Evolutionary conservation across 2,888 invertebrate genomes (phyloP).

Genomic region (Drosophila austrosaltans): DNA sequence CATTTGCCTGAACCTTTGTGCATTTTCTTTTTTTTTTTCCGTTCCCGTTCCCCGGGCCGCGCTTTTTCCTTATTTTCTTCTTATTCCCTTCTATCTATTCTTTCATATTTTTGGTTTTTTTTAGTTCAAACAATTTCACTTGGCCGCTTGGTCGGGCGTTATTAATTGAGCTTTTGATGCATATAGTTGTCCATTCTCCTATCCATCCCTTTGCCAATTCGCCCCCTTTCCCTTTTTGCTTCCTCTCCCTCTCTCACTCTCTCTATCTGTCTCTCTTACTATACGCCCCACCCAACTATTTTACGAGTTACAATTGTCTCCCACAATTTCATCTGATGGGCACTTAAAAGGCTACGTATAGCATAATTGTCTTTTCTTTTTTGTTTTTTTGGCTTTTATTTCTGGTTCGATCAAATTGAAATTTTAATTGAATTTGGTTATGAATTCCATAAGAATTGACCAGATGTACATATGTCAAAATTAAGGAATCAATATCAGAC

Average conservation of each 20-base stretch:
- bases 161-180: constrained; percentile 72
- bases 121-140: constrained; percentile 46
- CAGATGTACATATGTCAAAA: not conserved
- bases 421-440: constrained; percentile 67
- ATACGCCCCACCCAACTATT: not conserved
- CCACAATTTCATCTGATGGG: constrained; percentile 32
- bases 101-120: constrained; percentile 2
- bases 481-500: not conserved
- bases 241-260: not conserved
- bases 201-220: constrained; percentile 4
- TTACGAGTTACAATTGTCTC: constrained; percentile 55
- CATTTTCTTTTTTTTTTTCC: constrained; percentile 33
- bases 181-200: constrained; percentile 22
- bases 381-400: not conserved
- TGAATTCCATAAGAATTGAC: constrained; percentile 5
- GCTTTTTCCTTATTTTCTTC: constrained; percentile 11
- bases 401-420: constrained; percentile 47
- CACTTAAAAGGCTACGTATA: constrained; percentile 50
- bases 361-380: constrained; percentile 46
- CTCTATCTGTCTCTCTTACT: no score
- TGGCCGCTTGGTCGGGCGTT: constrained; percentile 66
- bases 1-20: constrained; percentile 72
- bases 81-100: constrained; percentile 16
- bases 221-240: not conserved
- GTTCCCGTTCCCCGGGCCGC: constrained; percentile 23